These are phyloP conservation scores for Drosophila cardini DNA, from an alignment of 1,140 invertebrate species.

Conservation along the genomic window DNA sequence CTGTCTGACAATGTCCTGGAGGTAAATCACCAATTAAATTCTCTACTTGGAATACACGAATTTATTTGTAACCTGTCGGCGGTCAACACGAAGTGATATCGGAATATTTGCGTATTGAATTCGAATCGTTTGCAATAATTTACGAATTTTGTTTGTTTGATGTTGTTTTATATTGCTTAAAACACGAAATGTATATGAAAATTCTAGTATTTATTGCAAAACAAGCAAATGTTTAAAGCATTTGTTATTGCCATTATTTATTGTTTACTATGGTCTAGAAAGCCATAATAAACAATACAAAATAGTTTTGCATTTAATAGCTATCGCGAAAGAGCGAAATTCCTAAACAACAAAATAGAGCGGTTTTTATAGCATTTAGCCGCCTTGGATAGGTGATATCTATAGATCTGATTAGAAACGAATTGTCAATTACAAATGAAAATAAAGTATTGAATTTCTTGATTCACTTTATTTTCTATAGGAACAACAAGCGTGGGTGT, in stretches of 20 bases:
- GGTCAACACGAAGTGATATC: constrained; percentile 9
- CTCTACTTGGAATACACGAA: constrained; percentile 17
- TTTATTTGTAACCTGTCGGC: constrained; percentile 19
- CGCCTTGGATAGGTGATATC: not conserved
- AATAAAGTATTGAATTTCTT: not conserved
- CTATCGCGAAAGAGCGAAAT: not conserved
- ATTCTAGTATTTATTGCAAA: not conserved
- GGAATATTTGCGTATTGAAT: constrained; percentile 28
- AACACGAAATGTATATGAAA: not conserved
- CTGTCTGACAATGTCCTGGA: constrained; percentile 5
- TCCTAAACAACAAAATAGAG: not conserved
- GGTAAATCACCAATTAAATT: constrained; percentile 13
- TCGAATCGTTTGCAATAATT: constrained; percentile 17
- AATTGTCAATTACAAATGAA: not conserved
- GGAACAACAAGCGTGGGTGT: not conserved
- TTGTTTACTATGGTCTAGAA: not conserved
- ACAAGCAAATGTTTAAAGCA: not conserved
- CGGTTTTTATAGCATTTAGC: not conserved
- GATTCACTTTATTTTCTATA: not conserved
- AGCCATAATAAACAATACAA: not conserved
- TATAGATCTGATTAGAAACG: constrained; percentile 5
- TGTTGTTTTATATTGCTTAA: not conserved
- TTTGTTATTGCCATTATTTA: not conserved
- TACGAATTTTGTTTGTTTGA: constrained; percentile 1
- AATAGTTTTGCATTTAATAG: not conserved